Base-by-base conservation (phyloP, 2,113 vertebrate species). In the Stigmatopora nigra region DNA sequence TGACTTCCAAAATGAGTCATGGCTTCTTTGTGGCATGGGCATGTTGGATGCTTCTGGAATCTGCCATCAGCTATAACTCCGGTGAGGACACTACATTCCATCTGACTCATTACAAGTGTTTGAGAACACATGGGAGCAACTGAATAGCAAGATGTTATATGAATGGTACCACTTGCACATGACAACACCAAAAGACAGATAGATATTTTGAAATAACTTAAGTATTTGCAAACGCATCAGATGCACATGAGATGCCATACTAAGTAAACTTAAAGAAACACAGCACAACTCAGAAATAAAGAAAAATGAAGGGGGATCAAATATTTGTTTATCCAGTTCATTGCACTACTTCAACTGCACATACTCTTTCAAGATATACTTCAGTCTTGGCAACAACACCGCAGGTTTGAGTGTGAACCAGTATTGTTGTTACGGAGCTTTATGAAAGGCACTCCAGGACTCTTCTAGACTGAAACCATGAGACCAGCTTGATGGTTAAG, bases 361-460 rank as follows among this genome's bases (percentile, higher is more conserved):
- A 31, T 60, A 60, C 53, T 60, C 70, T 72, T 67, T 64, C 59
- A 49, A 70, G 72, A 65, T 72, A 70, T 66, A 73, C 82, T 73
- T 68, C 57, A 78, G 68, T 64, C 80, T 68, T 36, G 9, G 64
- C 58, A 72, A 75, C 78, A 86, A 78, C 71, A 58, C 63, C 6
- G 31, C 17, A 44, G 61, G 35, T 57, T 22, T 59, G 65, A 62
- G 38, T 61, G 36, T 51, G 47, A 51, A 65, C 46, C 64, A 59
- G 57, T 57, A 38, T 53, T 47, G 22, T 69, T 59, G 64, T 67
- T 49, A 52, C 65, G 46, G 46, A 61, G 61, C 68, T 71, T 73
- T 63, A 20, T 82, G 77, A 86, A 84, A 86, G 80, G 77, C 82
- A 83, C 84, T 84, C 76, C 78, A 84, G 82, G 80, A 65, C 84